phyloP scores from a whole-genome alignment of 2,113 vertebrate genomes.

The Cephalophus harveyi region DNA sequence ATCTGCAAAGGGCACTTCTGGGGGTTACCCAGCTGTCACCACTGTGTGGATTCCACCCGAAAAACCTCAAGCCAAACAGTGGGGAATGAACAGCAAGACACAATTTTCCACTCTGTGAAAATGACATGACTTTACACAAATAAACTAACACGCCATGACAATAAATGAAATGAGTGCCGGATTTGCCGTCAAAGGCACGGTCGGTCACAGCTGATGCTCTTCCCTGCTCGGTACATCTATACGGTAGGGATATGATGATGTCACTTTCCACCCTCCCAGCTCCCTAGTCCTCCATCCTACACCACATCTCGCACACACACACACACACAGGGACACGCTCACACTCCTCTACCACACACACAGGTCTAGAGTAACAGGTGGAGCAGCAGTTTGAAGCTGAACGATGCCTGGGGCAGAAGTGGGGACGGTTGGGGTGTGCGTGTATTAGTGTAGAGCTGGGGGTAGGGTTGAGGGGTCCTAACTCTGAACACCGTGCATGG shows the following conservation, averaged over 20 bases:
- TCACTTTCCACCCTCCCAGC: neutral
- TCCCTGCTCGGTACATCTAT: rapidly evolving
- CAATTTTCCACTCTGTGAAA: conserved; percentile 59
- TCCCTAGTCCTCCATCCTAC: neutral
- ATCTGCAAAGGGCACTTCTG: conserved; percentile 84
- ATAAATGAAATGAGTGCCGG: neutral
- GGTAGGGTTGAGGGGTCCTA: neutral
- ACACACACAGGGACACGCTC: neutral
- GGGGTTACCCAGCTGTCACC: conserved; percentile 83
- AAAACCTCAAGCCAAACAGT: conserved; percentile 55
- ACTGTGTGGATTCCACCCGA: conserved; percentile 61
- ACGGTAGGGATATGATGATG: rapidly evolving
- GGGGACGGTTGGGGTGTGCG: rapidly evolving
- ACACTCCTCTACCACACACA: neutral
- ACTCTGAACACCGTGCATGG: neutral
- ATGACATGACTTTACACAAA: conserved; percentile 66
- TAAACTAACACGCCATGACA: neutral
- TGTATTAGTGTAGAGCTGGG: neutral
- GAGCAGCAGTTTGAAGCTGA: neutral
- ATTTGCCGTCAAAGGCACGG: neutral
- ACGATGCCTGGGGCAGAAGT: neutral
- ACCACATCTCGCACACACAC: neutral
- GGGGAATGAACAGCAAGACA: conserved; percentile 48
- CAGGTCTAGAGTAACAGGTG: neutral
- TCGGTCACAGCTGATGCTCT: neutral